Evolutionary conservation across 2,113 vertebrate genomes (phyloP), one percentile per base, ranked within the genome.

Genomic region (Mionectes macconnelli): DNA sequence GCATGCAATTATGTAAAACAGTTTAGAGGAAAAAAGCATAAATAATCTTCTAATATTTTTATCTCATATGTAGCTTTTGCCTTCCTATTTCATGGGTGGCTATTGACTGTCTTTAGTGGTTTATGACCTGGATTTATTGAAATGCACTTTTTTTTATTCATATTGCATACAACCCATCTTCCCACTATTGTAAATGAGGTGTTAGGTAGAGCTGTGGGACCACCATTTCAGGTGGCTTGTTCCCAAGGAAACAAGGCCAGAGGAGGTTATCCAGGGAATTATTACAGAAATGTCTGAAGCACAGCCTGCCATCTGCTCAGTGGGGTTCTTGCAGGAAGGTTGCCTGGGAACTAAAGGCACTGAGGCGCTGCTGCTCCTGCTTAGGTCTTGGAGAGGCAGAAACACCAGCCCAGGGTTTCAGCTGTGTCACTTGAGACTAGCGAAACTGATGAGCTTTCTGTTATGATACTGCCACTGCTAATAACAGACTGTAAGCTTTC

Each of bases 361-460:
- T 0, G 0, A 14, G 1, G 8, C 63, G 28, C 0, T 4, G 1
- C 2, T 6, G 10, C 7, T 39, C 1, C 0, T 20, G 8, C 5
- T 77, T 28, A 35, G 25, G 17, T 15, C 44, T 60, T 77, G 57
- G 47, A 55, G 4, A 40, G 17, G 9, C 42, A 83, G 6, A 69
- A 84, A 57, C 9, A 67, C 14, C 16, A 2, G 0, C 9, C 7
- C 17, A 62, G 9, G 5, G 14, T 27, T 83, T 68, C 14, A 30
- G 3, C 10, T 45, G 4, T 45, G 53, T 42, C 20, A 31, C 0
- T 64, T 64, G 35, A 45, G 24, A 47, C 27, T 47, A 47, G n/a
- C 5, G 27, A 63, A 84, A 55, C 15, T 13, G 20, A 22, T 37
- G 57, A 73, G 12, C 25, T 17, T 79, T 79, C 14, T 44, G 10